These are phyloP conservation scores for Hippocampus barbouri DNA, from an alignment of 2,113 vertebrate genomes.

Conservation along the genomic window DNA sequence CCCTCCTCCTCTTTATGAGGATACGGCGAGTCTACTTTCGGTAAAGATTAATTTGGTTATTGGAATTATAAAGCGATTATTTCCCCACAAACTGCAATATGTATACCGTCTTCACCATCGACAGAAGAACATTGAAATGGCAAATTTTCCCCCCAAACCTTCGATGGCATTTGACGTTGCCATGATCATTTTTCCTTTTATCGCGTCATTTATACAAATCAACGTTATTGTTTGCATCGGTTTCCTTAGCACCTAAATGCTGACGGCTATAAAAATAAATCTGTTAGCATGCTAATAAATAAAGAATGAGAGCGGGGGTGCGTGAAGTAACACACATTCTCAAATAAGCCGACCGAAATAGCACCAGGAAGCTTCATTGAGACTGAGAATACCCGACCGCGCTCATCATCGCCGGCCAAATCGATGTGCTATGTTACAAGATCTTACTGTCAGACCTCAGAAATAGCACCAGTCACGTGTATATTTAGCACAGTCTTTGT, in stretches of 20 bases:
- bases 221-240: slow-evolving; percentile 22
- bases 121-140: not conserved
- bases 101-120: not conserved
- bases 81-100: not conserved
- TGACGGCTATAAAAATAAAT: slow-evolving; percentile 44
- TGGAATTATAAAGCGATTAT: too few relatives aligned
- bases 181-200: slow-evolving; percentile 14
- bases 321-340: slow-evolving; percentile 51
- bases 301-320: slow-evolving; percentile 48
- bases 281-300: slow-evolving; percentile 55
- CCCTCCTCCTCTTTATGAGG: slow-evolving; percentile 10
- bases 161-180: slow-evolving; percentile 37
- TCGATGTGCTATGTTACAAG: slow-evolving; percentile 71
- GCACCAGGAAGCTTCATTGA: slow-evolving; percentile 59
- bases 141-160: not conserved
- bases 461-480: slow-evolving; percentile 67
- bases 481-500: slow-evolving; percentile 69
- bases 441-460: slow-evolving; percentile 61
- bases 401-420: slow-evolving; percentile 60
- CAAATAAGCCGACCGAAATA: slow-evolving; percentile 70
- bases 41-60: too few relatives aligned
- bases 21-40: not conserved
- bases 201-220: slow-evolving; percentile 4
- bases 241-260: slow-evolving; percentile 29
- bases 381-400: slow-evolving; percentile 65